Evolutionary conservation across 2,797 vertebrate species (phyloP), one percentile per base, ranked within the genome.

Genomic region (Eupleurogrammus muticus): DNA sequence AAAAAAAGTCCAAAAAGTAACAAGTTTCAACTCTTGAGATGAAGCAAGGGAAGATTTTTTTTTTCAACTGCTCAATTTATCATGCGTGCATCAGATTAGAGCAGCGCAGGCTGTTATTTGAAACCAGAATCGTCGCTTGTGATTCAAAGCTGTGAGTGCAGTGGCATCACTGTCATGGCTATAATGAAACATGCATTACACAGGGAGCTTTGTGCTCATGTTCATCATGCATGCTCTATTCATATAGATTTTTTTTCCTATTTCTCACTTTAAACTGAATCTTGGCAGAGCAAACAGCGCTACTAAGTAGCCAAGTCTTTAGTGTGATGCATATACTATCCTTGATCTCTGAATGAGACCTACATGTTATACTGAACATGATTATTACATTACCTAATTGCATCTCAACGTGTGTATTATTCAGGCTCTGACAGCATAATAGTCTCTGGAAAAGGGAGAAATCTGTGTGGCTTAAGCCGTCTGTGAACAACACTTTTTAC

Each of bases 361-460:
- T 66, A 79, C 78, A 68, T 70, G 75, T 74, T 66, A 64, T 80
- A 75, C 66, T 54, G 49, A 80, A 83, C 71, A 88, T 82, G 83
- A 83, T 85, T 87, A 88, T 86, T 81, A 80, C 82, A 89, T 84
- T 86, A 88, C 87, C 75, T 86, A 82, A 88, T 82, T 89, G 77
- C 79, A 80, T 84, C 75, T 82, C 66, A 77, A 72, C 53, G 62
- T 61, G 84, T 89, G 65, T 80, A 79, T 89, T 83, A 90, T 92
- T 87, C 84, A 90, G 44, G 2, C 16, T 21, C 63, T 76, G 70
- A 70, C 82, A 89, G 76, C 59, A 69, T 67, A 54, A 79, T 83
- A 75, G 73, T 82, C 76, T 74, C 73, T 57, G 67, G 68, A 66
- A 87, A 74, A 73, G 60, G 66, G 86, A 84, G 40, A 50, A 34